Evolutionary conservation across 2,888 invertebrate species (phyloP), one percentile per base, ranked within the genome.

Genomic region (Oscheius sp.): DNA sequence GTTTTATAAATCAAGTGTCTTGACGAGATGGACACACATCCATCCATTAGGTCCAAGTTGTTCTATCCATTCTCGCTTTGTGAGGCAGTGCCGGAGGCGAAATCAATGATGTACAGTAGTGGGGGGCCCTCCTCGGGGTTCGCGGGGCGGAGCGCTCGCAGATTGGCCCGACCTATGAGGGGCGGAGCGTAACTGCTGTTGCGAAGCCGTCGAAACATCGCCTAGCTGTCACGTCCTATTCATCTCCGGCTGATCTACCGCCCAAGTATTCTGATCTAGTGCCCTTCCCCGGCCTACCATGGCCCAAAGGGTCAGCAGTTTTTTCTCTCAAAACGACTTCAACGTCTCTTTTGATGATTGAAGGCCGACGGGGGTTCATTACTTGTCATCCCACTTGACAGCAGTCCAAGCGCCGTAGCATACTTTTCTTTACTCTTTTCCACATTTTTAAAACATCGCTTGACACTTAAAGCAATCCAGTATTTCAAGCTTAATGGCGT

Each of bases 171-270:
- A 50, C 47, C 65, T 51, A 51, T 32, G 65, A 51, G 62, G 73
- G 73, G 73, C 73, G 73, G 73, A 55, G 73, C 73, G 53, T 29
- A 32, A 62, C 21, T 32, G 63, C 63, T 73, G 73, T 73, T 73
- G 73, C 73, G 73, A 73, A 65, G 58, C 68, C 68, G 68, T 68
- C 55, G 68, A 68, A 68, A 68, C 68, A 68, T 68, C 68, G 68
- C 57, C 59, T 74, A 74, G 74, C 74, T 74, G 74, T 74, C 74
- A 74, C 68, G 58, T 68, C 62, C 68, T 58, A 74, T 74, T 74
- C 74, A 74, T 68, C 68, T 68, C 33, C 68, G 59, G 53, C 59
- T 68, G 59, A 74, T 59, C 59, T 68, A 66, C 60, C 55, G 63
- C 73, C 73, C 42, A 10, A 62, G 55, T 68, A 68, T 68, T 68